Conservation (phyloP, 2,113 vertebrate genomes). For the Apodemus speciosus region DNA sequence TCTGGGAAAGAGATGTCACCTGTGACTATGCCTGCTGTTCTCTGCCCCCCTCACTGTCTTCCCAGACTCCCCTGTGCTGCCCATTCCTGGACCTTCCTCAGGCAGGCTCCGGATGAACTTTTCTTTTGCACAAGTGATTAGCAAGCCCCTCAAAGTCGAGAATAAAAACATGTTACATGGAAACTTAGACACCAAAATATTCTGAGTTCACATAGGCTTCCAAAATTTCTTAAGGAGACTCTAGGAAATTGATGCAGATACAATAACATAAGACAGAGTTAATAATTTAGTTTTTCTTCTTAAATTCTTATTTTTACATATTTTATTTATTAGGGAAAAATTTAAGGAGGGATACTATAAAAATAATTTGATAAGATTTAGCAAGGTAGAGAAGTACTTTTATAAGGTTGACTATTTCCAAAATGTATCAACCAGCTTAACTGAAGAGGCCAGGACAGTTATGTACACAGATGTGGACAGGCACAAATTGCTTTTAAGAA, state of each 20-base stretch:
- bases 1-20: neutral
- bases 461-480: neutral
- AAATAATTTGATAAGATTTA: conserved; percentile 12
- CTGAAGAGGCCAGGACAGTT: neutral
- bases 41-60: neutral
- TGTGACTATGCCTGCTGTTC: neutral
- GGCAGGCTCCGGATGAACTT: neutral
- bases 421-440: neutral
- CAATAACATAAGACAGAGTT: conserved; percentile 36
- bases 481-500: neutral
- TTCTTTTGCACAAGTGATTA: neutral
- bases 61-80: neutral
- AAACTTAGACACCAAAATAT: conserved; percentile 1
- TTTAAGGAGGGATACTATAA: neutral
- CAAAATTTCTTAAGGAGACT: conserved; percentile 11
- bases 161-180: neutral
- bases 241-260: neutral
- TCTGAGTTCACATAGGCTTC: neutral
- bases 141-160: neutral
- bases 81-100: neutral
- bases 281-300: conserved; percentile 40
- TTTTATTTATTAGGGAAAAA: conserved; percentile 45
- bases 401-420: conserved; percentile 32
- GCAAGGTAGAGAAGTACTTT: conserved; percentile 44
- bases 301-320: conserved; percentile 36